phyloP scores from a whole-genome alignment of 2,888 invertebrate species.

The Morinoia aosen region DNA sequence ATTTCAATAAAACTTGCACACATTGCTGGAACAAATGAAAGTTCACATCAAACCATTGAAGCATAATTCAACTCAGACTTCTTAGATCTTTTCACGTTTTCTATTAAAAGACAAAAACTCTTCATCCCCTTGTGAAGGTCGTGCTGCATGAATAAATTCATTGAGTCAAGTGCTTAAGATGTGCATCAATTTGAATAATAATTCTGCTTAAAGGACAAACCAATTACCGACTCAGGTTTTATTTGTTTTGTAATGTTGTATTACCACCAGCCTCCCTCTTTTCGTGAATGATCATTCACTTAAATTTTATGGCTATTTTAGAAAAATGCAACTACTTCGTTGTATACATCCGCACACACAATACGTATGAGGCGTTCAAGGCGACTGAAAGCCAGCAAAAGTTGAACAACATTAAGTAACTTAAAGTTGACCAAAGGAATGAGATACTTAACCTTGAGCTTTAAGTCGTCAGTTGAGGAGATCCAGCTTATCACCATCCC shows the following conservation, averaged over 20 bases:
- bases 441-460: not conserved
- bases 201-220: not conserved
- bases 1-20: too few species aligned
- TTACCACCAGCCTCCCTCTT: not conserved
- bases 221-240: not conserved
- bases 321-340: not conserved
- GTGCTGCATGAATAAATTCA: not conserved
- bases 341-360: not conserved
- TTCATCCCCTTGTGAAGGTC: not conserved
- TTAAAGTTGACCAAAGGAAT: not conserved
- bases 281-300: not conserved
- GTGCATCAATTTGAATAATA: not conserved
- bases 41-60: too few species aligned
- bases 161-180: not conserved
- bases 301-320: not conserved
- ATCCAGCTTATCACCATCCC: not conserved
- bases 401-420: not conserved
- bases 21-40: too few species aligned
- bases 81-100: not conserved
- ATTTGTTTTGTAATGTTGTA: not conserved
- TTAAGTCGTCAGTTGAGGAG: not conserved
- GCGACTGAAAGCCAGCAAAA: not conserved
- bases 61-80: not conserved
- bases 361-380: not conserved
- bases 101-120: not conserved